Evolutionary conservation across 2,113 vertebrate genomes (phyloP).

Genomic region (Meleagris gallopavo): DNA sequence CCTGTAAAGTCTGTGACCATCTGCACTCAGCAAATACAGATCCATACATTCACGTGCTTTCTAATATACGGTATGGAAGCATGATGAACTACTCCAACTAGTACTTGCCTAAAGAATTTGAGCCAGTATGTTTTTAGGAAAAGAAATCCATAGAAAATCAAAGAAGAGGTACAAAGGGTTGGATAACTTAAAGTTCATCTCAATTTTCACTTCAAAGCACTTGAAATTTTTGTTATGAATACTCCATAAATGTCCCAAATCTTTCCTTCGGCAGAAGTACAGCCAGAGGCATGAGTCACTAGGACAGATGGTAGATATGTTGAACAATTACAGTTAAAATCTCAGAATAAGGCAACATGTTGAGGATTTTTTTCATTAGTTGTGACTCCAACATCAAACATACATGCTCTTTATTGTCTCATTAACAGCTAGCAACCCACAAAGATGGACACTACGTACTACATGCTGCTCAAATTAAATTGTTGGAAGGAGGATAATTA

Average conservation of each 20-base stretch:
- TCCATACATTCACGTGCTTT: background rate
- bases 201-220: background rate
- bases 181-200: background rate
- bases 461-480: background rate
- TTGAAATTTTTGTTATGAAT: background rate
- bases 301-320: constrained; percentile 1
- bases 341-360: background rate
- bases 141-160: background rate
- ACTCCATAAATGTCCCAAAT: background rate
- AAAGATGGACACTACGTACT: background rate
- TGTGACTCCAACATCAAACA: background rate
- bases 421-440: background rate
- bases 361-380: constrained; percentile 27
- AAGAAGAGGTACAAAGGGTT: background rate
- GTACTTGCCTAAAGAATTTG: background rate
- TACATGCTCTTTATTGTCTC: background rate
- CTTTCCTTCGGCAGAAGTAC: constrained; percentile 19
- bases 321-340: constrained; percentile 37
- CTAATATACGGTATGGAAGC: background rate
- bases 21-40: background rate
- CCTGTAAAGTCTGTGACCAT: background rate
- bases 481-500: background rate
- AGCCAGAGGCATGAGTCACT: constrained; percentile 32
- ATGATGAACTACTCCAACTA: background rate
- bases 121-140: background rate